Percentiles rank a stretch among this genome's conserved stretches.
These are phyloP conservation scores for Pipistrellus pipistrellus DNA, from an alignment of 2,797 vertebrate genomes.

Conservation along the genomic window DNA sequence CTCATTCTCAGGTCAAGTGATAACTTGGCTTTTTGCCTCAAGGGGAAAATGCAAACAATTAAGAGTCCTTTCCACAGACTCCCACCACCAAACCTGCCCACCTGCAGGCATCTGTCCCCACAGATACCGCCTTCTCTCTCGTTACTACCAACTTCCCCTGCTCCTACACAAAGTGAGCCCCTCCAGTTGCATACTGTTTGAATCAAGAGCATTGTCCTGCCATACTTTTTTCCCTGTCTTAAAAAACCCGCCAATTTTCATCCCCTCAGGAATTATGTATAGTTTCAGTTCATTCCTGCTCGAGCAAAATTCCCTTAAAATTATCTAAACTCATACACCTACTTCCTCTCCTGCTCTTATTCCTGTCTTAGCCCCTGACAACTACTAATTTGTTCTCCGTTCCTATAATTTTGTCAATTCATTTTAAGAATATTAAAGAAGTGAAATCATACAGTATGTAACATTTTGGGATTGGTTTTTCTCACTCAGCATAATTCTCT, in stretches of 20 bases:
- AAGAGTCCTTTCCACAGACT: not conserved
- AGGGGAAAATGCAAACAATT: not conserved
- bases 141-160: not conserved
- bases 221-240: not conserved
- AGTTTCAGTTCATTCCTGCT: not conserved
- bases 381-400: not conserved
- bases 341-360: not conserved
- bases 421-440: constrained; percentile 9
- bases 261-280: not conserved
- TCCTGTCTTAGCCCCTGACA: not conserved
- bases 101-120: not conserved
- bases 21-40: not conserved
- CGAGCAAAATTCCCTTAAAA: constrained; percentile 13
- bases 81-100: not conserved
- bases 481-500: not conserved
- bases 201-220: not conserved
- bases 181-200: not conserved
- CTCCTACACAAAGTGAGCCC: not conserved
- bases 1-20: not conserved
- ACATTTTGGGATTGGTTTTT: not conserved
- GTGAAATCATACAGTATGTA: not conserved
- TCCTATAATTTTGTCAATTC: not conserved
- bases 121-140: not conserved
- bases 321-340: not conserved
- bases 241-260: not conserved